Evolutionary conservation across 2,113 vertebrate species (phyloP).

Genomic region (Trematomus loennbergii): DNA sequence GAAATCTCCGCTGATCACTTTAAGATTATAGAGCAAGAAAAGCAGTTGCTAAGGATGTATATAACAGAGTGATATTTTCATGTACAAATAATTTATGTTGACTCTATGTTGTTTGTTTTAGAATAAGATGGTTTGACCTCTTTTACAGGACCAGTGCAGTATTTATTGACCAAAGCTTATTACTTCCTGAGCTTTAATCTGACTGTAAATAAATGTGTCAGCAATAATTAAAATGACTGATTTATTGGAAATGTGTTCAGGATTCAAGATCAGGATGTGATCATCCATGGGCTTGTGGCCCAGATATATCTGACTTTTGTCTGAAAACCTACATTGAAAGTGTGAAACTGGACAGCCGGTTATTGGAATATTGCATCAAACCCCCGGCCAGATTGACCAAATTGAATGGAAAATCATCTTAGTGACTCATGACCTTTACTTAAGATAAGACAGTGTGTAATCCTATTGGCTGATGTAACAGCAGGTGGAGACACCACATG

Average conservation of each 20-base stretch:
- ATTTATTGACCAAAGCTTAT: slow-evolving; percentile 6
- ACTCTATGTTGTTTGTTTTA: background rate
- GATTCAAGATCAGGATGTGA: no score
- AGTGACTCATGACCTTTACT: no score
- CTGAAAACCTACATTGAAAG: background rate
- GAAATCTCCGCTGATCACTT: background rate
- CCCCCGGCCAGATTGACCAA: no score
- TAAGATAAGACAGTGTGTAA: background rate
- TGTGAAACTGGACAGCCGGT: no score
- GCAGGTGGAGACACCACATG: no score
- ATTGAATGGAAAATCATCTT: no score
- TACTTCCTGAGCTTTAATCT: background rate
- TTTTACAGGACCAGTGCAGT: background rate
- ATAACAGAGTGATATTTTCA: no score
- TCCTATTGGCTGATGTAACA: no score
- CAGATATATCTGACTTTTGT: no score
- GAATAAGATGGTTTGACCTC: background rate
- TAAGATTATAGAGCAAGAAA: background rate
- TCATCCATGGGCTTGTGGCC: no score
- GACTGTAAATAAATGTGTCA: background rate
- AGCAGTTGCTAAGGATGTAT: background rate
- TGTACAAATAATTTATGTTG: background rate
- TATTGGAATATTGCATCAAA: no score
- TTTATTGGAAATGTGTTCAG: background rate
- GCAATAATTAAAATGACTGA: background rate